phyloP scores from a whole-genome alignment of 1,140 invertebrate species.

The Chironomus striatipennis region DNA sequence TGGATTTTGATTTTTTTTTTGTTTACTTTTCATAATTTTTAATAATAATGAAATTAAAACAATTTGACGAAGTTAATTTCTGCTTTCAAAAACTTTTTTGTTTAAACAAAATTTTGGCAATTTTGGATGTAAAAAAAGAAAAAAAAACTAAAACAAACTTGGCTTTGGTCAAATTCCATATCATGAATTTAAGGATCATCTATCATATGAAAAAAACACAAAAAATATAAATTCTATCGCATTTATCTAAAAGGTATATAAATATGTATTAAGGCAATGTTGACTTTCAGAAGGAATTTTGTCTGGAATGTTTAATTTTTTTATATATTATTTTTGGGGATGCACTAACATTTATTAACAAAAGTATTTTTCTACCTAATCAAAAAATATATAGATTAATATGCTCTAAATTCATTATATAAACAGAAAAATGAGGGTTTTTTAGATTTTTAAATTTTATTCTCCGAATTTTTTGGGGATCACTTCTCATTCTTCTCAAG shows the following conservation, averaged over 20 bases:
- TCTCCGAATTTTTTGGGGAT: too few relatives aligned
- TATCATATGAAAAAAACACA: neutral
- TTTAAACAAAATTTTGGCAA: neutral
- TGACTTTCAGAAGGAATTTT: conserved; percentile 4
- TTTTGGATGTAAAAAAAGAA: neutral
- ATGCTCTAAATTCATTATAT: neutral
- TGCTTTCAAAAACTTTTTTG: conserved; percentile 14
- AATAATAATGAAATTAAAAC: neutral
- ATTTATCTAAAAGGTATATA: conserved; percentile 15
- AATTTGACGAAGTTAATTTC: neutral
- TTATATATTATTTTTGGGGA: conserved; percentile 5
- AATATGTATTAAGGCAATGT: neutral
- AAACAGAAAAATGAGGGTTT: conserved; percentile 4
- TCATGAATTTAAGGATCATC: neutral
- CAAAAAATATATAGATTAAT: conserved; percentile 18
- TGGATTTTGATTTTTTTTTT: neutral
- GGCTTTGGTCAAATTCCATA: too few relatives aligned
- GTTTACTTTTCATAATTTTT: neutral
- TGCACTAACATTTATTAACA: conserved; percentile 21
- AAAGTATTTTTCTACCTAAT: conserved; percentile 19
- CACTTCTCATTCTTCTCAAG: too few relatives aligned
- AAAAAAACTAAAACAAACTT: neutral
- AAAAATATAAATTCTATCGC: neutral
- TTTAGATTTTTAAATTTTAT: neutral
- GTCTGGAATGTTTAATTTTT: conserved; percentile 16